Evolutionary conservation across 2,113 vertebrate genomes (phyloP).

Genomic region (Potamarius usumacintae): DNA sequence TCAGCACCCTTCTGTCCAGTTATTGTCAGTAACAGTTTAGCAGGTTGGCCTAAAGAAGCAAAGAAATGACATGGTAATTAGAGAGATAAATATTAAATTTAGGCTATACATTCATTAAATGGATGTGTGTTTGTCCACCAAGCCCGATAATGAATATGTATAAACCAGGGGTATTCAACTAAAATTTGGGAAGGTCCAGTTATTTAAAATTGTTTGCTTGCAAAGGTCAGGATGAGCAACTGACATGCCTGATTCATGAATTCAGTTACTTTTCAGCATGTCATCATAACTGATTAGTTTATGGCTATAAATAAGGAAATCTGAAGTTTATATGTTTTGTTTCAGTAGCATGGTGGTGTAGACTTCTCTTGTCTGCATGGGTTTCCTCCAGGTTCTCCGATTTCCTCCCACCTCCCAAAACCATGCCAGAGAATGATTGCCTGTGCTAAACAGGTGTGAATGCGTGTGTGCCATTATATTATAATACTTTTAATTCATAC

Average conservation of each 20-base stretch:
- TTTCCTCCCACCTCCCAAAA: not conserved
- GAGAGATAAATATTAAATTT: not conserved
- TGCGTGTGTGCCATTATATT: not conserved
- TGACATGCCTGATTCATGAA: not conserved
- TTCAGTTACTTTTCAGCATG: not conserved
- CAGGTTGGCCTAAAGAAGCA: conserved; percentile 55
- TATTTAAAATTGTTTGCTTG: not conserved
- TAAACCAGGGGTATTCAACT: not conserved
- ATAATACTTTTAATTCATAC: not conserved
- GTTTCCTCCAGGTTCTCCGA: not conserved
- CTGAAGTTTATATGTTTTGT: not conserved
- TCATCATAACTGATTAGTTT: not conserved
- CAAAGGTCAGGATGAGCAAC: not conserved
- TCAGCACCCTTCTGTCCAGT: conserved; percentile 68
- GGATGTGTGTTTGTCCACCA: not conserved
- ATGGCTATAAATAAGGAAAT: not conserved
- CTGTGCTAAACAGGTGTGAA: not conserved
- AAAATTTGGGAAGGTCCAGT: not conserved
- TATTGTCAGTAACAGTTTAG: conserved; percentile 64
- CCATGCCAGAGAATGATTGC: not conserved
- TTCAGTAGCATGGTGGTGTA: not conserved
- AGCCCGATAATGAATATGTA: not conserved
- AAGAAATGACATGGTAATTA: not conserved
- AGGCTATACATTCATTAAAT: not conserved
- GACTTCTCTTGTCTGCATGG: not conserved